These are phyloP conservation scores for Hyles euphorbiae DNA, from an alignment of 1,140 invertebrate species.

Conservation along the genomic window DNA sequence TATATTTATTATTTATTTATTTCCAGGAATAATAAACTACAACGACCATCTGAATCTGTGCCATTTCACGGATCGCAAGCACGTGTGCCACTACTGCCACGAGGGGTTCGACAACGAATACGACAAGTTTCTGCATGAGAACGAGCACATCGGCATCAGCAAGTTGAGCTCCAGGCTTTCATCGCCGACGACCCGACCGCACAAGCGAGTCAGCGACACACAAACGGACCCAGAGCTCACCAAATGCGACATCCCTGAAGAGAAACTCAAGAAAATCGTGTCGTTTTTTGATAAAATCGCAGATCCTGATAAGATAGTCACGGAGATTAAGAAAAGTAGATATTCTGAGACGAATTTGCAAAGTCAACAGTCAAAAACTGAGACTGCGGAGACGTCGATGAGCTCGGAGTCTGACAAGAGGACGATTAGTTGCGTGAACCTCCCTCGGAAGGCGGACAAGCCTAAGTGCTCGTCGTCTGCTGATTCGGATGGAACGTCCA, in stretches of 20 bases:
- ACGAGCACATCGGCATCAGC: conserved; percentile 56
- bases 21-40: conserved; percentile 67
- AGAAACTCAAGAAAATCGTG: conserved; percentile 61
- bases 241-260: conserved; percentile 43
- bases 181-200: conserved; percentile 13
- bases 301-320: conserved; percentile 40
- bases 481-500: conserved; percentile 32
- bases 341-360: conserved; percentile 34
- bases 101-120: conserved; percentile 48
- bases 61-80: conserved; percentile 51
- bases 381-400: conserved; percentile 16
- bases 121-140: conserved; percentile 51
- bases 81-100: conserved; percentile 59
- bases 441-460: conserved; percentile 13
- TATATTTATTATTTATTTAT: no score
- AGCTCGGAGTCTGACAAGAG: conserved; percentile 28
- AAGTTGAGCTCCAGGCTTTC: conserved; percentile 28
- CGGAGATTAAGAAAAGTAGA: conserved; percentile 41
- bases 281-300: conserved; percentile 61
- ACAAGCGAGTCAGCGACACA: conserved; percentile 40
- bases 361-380: conserved; percentile 17
- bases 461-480: conserved; percentile 14
- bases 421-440: conserved; percentile 28
- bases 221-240: conserved; percentile 50
- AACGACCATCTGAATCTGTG: conserved; percentile 64